Base-by-base conservation (phyloP, 1,140 invertebrate genomes). In the Chionoecetes opilio region DNA sequence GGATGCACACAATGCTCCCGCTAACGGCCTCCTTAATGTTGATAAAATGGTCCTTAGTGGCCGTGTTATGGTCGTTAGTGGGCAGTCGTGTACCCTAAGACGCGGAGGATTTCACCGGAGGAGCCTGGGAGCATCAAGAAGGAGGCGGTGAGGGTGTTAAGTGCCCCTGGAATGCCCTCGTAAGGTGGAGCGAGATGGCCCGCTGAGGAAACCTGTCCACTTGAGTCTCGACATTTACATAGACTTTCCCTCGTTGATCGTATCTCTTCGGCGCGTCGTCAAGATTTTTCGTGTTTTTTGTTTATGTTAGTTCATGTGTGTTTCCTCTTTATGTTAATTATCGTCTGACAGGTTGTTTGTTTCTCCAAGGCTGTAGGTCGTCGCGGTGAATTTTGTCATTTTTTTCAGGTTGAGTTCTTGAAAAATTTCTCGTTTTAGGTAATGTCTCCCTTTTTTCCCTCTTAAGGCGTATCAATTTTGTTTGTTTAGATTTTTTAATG, bases 1-100 rank as follows among this genome's bases (percentile, higher is more conserved):
- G 63, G 63, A 75, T 53, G 38, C 88, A 53, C 88, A 90, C 88
- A 90, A 90, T 90, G 88, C 89, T 75, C 46, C 31, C 89, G n/a
- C 89, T 91, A 91, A 91, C 89, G 53, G 89, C 89, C 89, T 53
- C 89, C 89, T 91, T 91, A 91, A 91, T 91, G 89, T 91, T 91
- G 89, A 91, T 91, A 75, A 91, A 91, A 91, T 91, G 89, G 31
- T 75, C 89, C 89, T 91, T 91, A 91, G 34, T 0, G n/a, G 31
- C 31, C 46, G 46, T 91, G 89, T 91, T 35, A 34, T 75, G 89
- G 46, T 75, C 89, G 53, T 91, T 91, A 91, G 53, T 17, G 46
- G 46, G 31, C 35, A 46, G 31, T 75, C 14, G 46, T 63, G 89
- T 34, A 91, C 89, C 89, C n/a, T 29, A 75, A 75, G 29, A 29